Base-by-base conservation (phyloP, 2,888 invertebrate species). In the Dimorphilus gyrociliatus region DNA sequence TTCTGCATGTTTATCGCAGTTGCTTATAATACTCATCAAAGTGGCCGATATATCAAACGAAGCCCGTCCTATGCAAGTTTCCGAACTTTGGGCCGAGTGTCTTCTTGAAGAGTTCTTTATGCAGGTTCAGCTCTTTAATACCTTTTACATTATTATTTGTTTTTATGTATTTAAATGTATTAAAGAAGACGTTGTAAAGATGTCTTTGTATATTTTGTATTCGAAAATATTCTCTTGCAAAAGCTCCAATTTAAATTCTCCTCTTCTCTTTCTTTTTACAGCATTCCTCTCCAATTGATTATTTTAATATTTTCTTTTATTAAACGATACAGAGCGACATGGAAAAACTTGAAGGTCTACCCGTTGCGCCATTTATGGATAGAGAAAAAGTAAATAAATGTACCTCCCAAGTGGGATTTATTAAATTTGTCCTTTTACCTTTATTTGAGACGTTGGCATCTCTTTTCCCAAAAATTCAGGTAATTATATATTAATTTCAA, bases 41-140 rank as follows among this genome's bases (percentile, higher is more conserved):
- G 78, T 79, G 33, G 77, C 79, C 13, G 81, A 81, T 59, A 80
- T 81, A 47, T 80, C 79, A 34, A 81, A 80, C 56, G 81, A 81
- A 61, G 79, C 78, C 1, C 64, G 81, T 32, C 80, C 80, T 14
- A 74, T 79, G 72, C 76, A 78, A 47, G 78, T 80, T 5, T 79
- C 81, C 2, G 78, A 78, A 44, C 79, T 78, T 0, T 81, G 81
- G 81, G 60, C 79, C 36, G 80, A 80, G 53, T 72, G 75, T 37
- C 66, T 81, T 27, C 64, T 76, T 23, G 71, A 72, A 47, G 72
- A 69, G 46, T 61, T 57, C 43, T 54, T 52, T 38, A 50, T 51
- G 33, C 56, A 57, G 54, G 57, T 55, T 38, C n/a, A n/a, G n/a
- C n/a, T n/a, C n/a, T n/a, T n/a, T n/a, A n/a, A n/a, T n/a, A n/a